Base-by-base conservation (phyloP, 2,113 vertebrate species). In the Amphiprion percula region DNA sequence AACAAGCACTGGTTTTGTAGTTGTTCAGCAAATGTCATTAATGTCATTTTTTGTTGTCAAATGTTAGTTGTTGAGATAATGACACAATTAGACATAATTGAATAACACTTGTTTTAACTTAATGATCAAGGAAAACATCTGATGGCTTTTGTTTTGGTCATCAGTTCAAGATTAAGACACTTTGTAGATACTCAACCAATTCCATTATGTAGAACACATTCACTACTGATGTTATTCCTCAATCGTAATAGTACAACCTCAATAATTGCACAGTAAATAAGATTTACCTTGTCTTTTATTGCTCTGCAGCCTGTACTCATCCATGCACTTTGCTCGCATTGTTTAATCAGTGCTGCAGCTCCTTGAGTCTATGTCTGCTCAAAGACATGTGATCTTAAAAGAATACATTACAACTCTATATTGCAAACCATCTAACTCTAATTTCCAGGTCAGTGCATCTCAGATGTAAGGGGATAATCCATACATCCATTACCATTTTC, bases 401-500 rank as follows among this genome's bases (percentile, higher is more conserved):
- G 44, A 28, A 19, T 37, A 19, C 33, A 73, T 37, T 24, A 24
- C 26, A 37, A 71, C 47, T 15, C 1, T 11, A 10, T 46, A 7
- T 73, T 10, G 16, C 7, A 59, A 54, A n/a, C 37, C 10, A 2
- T 23, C 23, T 67, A 50, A 61, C n/a, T 56, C 8, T 55, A 33
- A 63, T 39, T 44, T 65, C 15, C 19, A 61, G 63, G 28, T 50
- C 0, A 1, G 4, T 39, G 53, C 21, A 19, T 58, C 46, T 59
- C 2, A 33, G 10, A 44, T 53, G 12, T 41, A 23, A 71, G 16
- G 10, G 4, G 7, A 71, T 76, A 61, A 82, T 46, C 49, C 49
- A 52, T 44, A 7, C 0, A 33, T 49, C 49, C 21, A 44, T 30
- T 46, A 53, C 23, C 65, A 50, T 50, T 64, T 39, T 21, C 52